phyloP scores from a whole-genome alignment of 2,888 invertebrate genomes.

The Campoplex capitator region DNA sequence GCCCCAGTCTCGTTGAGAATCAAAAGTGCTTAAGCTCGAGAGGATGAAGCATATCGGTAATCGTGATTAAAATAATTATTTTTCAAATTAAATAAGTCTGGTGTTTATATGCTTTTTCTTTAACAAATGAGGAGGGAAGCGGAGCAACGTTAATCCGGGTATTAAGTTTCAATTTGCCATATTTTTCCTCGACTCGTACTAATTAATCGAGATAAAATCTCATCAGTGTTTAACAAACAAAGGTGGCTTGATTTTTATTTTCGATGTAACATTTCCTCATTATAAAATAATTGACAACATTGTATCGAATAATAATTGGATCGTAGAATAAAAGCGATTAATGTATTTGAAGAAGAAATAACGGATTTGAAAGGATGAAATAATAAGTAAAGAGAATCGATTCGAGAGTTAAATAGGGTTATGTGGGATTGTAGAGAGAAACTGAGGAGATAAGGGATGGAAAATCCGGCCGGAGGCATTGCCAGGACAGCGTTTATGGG shows the following conservation, averaged over 20 bases:
- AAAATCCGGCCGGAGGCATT: constrained; percentile 71
- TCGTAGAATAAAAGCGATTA: neutral
- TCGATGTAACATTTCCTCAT: neutral
- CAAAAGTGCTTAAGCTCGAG: constrained; percentile 3
- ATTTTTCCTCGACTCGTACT: neutral
- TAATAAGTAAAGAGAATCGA: constrained; percentile 27
- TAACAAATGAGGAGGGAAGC: neutral
- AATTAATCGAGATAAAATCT: too few species aligned
- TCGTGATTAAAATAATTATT: neutral
- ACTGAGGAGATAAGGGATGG: constrained; percentile 8
- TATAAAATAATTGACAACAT: neutral
- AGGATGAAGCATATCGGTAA: neutral
- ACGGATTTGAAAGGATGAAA: constrained; percentile 40
- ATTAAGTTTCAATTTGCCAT: neutral
- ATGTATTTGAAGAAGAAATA: neutral
- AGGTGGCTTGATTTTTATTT: neutral
- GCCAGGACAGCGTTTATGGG: constrained; percentile 78
- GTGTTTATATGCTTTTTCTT: neutral
- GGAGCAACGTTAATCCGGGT: neutral
- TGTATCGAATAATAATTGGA: neutral
- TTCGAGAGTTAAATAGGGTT: constrained; percentile 14
- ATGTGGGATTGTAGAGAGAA: constrained; percentile 11
- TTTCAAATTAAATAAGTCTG: neutral
- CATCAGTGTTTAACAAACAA: neutral
- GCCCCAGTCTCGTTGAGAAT: neutral